Evolutionary conservation across 2,113 vertebrate species (phyloP), one percentile per base, ranked within the genome.

Genomic region (Steatornis caripensis): DNA sequence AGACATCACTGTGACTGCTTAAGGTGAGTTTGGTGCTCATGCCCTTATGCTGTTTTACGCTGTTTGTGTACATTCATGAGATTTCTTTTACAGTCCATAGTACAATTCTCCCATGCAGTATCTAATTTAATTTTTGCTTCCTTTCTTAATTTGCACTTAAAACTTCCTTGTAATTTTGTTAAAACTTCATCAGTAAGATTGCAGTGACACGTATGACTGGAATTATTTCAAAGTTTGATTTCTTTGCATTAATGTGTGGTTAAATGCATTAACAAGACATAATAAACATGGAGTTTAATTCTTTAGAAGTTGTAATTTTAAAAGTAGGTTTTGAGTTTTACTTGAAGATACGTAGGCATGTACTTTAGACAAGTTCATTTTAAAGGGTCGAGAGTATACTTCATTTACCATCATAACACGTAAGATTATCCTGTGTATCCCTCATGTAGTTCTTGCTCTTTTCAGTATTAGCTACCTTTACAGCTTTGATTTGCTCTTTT

Each of bases 31-130:
- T 61, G 37, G 22, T 81, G 19, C 20, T 36, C 5, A 0, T 65
- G 18, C 66, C 29, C 61, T 89, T 43, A 18, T 0, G 0, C 7
- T 48, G 5, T 11, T 64, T 87, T 39, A 19, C 0, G 0, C 10
- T 53, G 6, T 13, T 54, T 12, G 37, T 53, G 29, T 53, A 7
- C 7, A 0, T 39, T 10, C 22, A 11, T 36, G 37, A 48, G 20
- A 37, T 45, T 84, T 61, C 32, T 87, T 53, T 62, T 49, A 41
- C 18, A 70, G 45, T n/a, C 43, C 5, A 0, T 5, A 61, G 23
- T 3, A 60, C 54, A 76, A n/a, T 61, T 72, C 58, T 93, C 46
- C 30, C 62, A 2, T 57, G 43, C 37, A 12, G 71, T 75, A 36
- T 0, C 19, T 83, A 21, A 48, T 49, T 79, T 55, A 1, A 15